Conservation (phyloP, 2,113 vertebrate genomes). For the Apaloderma vittatum region DNA sequence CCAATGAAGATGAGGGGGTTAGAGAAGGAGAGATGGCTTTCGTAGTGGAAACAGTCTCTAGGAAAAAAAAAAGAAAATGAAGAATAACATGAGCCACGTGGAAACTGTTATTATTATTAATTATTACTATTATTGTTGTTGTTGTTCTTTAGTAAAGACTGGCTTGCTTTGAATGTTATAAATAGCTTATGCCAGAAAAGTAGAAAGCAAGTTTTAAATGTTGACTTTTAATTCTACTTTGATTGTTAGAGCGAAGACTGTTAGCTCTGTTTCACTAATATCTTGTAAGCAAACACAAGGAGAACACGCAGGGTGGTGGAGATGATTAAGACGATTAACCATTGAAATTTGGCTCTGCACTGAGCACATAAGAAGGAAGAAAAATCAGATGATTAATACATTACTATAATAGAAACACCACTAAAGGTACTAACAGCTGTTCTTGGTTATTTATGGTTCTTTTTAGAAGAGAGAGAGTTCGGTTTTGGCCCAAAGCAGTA, state of each 20-base stretch:
- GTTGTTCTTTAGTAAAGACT: background rate
- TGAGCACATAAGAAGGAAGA: background rate
- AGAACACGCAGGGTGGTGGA: background rate
- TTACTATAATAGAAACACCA: background rate
- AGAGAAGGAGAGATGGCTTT: background rate
- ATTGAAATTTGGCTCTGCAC: background rate
- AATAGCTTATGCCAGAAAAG: background rate
- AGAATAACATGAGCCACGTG: background rate
- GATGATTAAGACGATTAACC: background rate
- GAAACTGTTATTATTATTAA: background rate
- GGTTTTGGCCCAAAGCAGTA: background rate
- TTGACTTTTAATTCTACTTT: background rate
- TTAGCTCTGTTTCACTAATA: background rate
- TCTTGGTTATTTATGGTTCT: background rate
- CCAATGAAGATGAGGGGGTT: background rate
- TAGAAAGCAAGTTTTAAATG: background rate
- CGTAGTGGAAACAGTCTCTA: background rate
- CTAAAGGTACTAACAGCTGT: background rate
- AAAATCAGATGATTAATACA: background rate
- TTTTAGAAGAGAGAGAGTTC: background rate
- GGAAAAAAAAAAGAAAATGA: background rate
- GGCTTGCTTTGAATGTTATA: background rate
- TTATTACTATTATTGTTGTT: background rate
- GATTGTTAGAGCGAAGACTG: background rate
- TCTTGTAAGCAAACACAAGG: background rate